A percentile compares a stretch with the other conserved stretches of the same genome.
These are phyloP conservation scores for Callipepla californica DNA, from an alignment of 2,113 vertebrate species.

Conservation along the genomic window DNA sequence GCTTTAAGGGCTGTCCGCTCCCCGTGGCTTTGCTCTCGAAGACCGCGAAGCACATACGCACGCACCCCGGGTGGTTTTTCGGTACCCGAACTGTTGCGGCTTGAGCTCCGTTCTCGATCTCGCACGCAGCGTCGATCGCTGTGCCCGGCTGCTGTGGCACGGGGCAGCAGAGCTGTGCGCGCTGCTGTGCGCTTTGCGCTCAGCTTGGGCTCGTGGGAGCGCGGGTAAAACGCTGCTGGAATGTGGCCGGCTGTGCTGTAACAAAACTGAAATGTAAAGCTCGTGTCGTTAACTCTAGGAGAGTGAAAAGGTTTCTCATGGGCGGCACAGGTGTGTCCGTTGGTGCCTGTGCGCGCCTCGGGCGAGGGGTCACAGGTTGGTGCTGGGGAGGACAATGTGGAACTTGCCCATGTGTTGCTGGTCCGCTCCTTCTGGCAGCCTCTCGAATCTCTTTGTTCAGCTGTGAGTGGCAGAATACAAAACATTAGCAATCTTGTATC, in stretches of 20 bases:
- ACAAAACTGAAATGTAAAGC: not conserved
- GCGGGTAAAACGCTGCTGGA: not conserved
- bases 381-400: no score
- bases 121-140: not conserved
- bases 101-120: not conserved
- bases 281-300: not conserved
- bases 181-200: not conserved
- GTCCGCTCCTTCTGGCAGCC: not conserved
- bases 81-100: not conserved
- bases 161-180: no score
- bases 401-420: not conserved
- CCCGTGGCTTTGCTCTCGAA: not conserved
- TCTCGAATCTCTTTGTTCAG: not conserved
- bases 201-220: no score
- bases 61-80: rapidly evolving
- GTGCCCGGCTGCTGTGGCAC: no score
- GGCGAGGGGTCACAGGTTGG: no score
- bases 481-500: not conserved
- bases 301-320: not conserved
- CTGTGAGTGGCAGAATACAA: not conserved
- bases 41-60: not conserved
- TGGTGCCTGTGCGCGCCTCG: no score
- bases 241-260: not conserved
- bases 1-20: not conserved
- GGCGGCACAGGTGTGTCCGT: no score